phyloP scores from a whole-genome alignment of 2,797 vertebrate genomes.

The Mormyrops attenuatus region DNA sequence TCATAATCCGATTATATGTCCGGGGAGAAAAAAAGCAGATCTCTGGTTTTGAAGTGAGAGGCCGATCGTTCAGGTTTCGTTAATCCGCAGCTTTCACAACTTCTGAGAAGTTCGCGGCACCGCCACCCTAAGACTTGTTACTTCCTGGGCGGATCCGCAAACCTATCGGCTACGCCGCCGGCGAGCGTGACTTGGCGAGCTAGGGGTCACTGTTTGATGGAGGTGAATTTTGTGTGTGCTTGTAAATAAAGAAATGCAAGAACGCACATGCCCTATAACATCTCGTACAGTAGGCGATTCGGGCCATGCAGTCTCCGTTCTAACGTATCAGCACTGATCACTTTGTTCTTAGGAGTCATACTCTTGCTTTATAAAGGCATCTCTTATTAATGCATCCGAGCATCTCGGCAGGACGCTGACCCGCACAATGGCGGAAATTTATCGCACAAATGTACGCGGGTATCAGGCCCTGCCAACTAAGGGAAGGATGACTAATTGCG shows the following conservation, averaged over 20 bases:
- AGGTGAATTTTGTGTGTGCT: not conserved
- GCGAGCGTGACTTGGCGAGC: conserved; percentile 31
- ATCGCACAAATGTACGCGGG: not conserved
- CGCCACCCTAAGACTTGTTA: conserved; percentile 31
- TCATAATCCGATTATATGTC: not conserved
- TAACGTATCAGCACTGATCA: not conserved
- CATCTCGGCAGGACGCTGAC: not conserved
- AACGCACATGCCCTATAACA: not conserved
- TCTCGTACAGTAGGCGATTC: not conserved
- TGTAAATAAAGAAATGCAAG: not conserved
- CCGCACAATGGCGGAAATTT: not conserved
- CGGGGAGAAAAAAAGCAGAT: not conserved
- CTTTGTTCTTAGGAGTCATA: conserved; percentile 15
- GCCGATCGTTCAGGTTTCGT: conserved; percentile 21
- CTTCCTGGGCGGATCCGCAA: conserved; percentile 66
- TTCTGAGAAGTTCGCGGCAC: conserved; percentile 19
- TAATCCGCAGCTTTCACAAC: not conserved
- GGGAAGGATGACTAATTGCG: not conserved
- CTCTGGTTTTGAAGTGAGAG: not conserved
- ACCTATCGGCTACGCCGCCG: conserved; percentile 40
- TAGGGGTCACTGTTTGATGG: not conserved
- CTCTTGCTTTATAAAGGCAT: not conserved
- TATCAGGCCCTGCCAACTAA: not conserved
- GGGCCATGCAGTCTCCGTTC: too few relatives aligned
- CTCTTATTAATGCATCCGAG: not conserved